These are phyloP conservation scores for Tuberolachnus salignus DNA, from an alignment of 2,888 invertebrate genomes.

Conservation along the genomic window DNA sequence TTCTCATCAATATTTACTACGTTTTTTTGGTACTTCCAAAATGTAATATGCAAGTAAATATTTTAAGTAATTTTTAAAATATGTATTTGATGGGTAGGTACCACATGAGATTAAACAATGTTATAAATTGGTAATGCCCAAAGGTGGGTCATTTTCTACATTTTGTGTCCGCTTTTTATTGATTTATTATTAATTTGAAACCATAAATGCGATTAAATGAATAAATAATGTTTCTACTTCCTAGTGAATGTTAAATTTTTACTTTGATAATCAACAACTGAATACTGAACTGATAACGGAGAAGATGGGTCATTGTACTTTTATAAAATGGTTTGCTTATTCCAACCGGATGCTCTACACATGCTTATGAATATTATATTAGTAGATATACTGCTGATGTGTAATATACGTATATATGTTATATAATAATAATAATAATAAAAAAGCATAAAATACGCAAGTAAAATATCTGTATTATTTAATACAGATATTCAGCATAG, in stretches of 20 bases:
- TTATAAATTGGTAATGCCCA: too few species aligned
- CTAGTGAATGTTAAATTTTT: not conserved
- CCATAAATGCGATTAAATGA: not conserved
- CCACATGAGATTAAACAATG: too few species aligned
- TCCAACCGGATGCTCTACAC: constrained; percentile 6
- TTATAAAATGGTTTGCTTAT: constrained; percentile 21
- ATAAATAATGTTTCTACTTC: not conserved
- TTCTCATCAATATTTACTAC: too few species aligned
- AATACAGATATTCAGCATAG: too few species aligned
- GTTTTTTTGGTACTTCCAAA: too few species aligned
- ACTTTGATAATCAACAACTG: not conserved
- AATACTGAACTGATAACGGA: not conserved
- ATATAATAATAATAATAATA: not conserved
- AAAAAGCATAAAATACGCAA: too few species aligned
- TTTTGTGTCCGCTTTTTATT: too few species aligned
- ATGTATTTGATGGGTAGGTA: too few species aligned
- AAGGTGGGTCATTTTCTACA: not conserved
- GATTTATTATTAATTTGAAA: not conserved
- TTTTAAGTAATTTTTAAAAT: too few species aligned
- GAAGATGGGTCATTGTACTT: constrained; percentile 14
- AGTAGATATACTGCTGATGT: not conserved
- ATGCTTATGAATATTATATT: constrained; percentile 40
- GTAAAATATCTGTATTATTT: too few species aligned
- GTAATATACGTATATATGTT: constrained; percentile 9
- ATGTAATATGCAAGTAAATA: too few species aligned